Evolutionary conservation across 1,140 invertebrate genomes (phyloP).

Genomic region (Camponotus floridanus): DNA sequence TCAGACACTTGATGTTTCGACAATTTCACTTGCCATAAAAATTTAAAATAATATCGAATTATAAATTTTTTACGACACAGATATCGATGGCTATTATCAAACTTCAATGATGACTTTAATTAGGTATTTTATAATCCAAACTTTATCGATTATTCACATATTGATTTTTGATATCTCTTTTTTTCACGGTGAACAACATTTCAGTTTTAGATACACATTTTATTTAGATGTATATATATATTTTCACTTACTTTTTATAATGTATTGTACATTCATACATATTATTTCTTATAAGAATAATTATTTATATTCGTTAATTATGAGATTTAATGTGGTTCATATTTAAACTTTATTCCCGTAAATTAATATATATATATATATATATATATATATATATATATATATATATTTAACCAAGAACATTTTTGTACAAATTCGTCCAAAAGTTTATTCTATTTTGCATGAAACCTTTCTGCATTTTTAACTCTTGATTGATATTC

Average conservation of each 20-base stretch:
- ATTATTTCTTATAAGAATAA: background rate
- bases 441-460: slow-evolving; percentile 83
- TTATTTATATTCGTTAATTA: background rate
- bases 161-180: background rate
- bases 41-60: background rate
- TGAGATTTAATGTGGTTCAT: background rate
- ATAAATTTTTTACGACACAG: background rate
- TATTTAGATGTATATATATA: background rate
- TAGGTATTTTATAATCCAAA: slow-evolving; percentile 1
- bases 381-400: background rate
- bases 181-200: background rate
- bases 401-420: slow-evolving; percentile 56
- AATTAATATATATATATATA: background rate
- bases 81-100: slow-evolving; percentile 6
- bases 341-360: background rate
- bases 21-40: background rate
- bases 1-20: slow-evolving; percentile 47
- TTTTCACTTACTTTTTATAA: background rate
- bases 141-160: background rate
- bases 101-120: slow-evolving; percentile 18
- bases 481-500: slow-evolving; percentile 81
- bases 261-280: background rate
- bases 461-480: slow-evolving; percentile 82
- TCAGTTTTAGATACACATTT: background rate
- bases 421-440: slow-evolving; percentile 77